phyloP scores from a whole-genome alignment of 2,797 vertebrate species.

The Scolopax rusticola region DNA sequence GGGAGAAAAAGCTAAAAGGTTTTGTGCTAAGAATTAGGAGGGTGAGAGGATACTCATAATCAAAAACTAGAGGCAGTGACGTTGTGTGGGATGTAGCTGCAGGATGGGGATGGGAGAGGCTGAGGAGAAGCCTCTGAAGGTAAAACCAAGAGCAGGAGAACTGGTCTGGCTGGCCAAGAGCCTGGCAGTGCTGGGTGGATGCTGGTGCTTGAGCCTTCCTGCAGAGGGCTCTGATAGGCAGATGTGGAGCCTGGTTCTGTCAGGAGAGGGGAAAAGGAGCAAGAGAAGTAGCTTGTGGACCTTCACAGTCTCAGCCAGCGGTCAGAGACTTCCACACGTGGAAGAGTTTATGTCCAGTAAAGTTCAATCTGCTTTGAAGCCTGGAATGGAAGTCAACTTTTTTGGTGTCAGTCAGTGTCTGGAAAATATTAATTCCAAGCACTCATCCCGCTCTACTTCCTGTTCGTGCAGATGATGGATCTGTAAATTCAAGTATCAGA shows the following conservation, averaged over 20 bases:
- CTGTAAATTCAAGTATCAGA: not conserved
- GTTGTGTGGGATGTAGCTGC: not conserved
- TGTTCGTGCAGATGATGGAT: not conserved
- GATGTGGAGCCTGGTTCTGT: fast-evolving
- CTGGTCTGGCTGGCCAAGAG: not conserved
- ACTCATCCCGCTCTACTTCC: not conserved
- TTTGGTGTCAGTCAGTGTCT: not conserved
- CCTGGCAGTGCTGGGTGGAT: not conserved
- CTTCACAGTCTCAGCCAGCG: not conserved
- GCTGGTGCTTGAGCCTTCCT: not conserved
- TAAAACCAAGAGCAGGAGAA: not conserved
- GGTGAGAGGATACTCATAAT: not conserved
- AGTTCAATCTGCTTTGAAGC: not conserved
- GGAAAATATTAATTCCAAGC: not conserved
- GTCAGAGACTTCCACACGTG: not conserved
- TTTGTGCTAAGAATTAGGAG: not conserved
- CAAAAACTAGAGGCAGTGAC: not conserved
- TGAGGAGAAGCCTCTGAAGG: not conserved
- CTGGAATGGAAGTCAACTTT: not conserved
- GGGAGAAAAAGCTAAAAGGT: no score
- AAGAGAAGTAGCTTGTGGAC: not conserved
- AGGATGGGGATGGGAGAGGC: not conserved
- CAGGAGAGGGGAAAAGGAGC: no score
- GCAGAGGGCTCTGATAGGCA: not conserved
- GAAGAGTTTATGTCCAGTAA: not conserved